phyloP scores from a whole-genome alignment of 2,113 vertebrate genomes.

The Sander lucioperca region DNA sequence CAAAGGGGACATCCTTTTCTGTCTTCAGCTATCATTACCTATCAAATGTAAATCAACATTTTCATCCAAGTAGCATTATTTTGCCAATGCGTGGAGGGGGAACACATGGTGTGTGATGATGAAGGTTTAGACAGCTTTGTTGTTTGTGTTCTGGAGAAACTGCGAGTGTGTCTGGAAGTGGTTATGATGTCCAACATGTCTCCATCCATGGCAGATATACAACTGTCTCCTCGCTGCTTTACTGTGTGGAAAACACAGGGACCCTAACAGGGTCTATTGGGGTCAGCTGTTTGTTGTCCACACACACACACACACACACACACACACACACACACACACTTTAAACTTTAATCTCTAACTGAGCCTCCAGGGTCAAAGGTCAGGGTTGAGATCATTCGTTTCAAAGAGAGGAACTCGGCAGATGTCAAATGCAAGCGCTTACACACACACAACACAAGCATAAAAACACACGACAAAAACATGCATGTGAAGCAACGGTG shows the following conservation, averaged over 20 bases:
- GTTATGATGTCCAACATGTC: constrained; percentile 21
- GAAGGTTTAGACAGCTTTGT: not conserved
- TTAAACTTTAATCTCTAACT: constrained; percentile 22
- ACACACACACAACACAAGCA: not conserved
- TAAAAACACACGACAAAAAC: not conserved
- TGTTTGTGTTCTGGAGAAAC: constrained; percentile 10
- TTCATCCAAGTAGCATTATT: too few relatives aligned
- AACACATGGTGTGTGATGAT: not conserved
- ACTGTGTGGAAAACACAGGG: constrained; percentile 13
- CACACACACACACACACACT: not conserved
- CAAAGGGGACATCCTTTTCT: not conserved
- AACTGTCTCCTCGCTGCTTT: constrained; percentile 18
- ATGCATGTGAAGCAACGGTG: not conserved
- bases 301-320: not conserved
- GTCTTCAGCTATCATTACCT: too few relatives aligned
- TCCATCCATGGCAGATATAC: constrained; percentile 32
- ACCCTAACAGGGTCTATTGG: not conserved
- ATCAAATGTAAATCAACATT: too few relatives aligned
- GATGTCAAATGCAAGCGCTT: not conserved
- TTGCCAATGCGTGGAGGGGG: too few relatives aligned
- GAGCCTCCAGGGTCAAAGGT: constrained; percentile 26
- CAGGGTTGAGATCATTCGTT: constrained; percentile 7
- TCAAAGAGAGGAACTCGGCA: not conserved
- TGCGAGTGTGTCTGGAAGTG: constrained; percentile 44
- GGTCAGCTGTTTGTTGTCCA: constrained; percentile 49